These are phyloP conservation scores for Gadopsis bispinosus DNA, from an alignment of 2,797 vertebrate genomes.

Conservation along the genomic window DNA sequence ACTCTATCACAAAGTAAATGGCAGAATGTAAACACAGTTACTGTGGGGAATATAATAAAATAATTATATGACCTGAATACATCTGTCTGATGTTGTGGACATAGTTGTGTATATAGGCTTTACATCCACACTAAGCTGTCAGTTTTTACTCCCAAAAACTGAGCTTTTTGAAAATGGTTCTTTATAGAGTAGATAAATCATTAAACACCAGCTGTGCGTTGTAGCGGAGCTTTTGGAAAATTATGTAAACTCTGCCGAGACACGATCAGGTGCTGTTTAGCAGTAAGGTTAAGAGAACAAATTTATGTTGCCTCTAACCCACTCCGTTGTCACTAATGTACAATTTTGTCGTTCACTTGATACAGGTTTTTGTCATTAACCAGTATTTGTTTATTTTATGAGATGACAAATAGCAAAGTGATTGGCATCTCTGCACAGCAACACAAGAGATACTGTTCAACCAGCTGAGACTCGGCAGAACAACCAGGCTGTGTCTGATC, in stretches of 20 bases:
- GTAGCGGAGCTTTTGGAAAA: conserved; percentile 13
- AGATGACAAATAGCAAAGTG: not conserved
- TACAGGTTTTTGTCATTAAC: not conserved
- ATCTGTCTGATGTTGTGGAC: not conserved
- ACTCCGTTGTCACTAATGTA: not conserved
- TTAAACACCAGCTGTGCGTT: not conserved
- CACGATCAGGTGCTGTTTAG: not conserved
- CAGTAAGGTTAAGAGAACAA: not conserved
- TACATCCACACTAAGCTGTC: not conserved
- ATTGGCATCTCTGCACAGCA: not conserved
- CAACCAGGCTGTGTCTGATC: no score
- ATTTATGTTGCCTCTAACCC: not conserved
- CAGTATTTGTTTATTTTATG: conserved; percentile 2
- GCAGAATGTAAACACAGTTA: no score
- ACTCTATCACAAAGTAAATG: no score
- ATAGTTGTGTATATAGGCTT: not conserved
- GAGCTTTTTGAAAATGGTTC: not conserved
- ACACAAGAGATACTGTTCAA: not conserved
- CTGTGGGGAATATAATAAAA: no score
- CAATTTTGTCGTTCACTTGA: not conserved
- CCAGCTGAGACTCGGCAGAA: not conserved
- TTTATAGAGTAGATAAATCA: not conserved
- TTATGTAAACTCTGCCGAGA: conserved; percentile 1
- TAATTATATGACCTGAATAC: no score
- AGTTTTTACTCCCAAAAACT: not conserved